These are phyloP conservation scores for Odontomachus brunneus DNA, from an alignment of 1,140 invertebrate genomes.

Conservation along the genomic window DNA sequence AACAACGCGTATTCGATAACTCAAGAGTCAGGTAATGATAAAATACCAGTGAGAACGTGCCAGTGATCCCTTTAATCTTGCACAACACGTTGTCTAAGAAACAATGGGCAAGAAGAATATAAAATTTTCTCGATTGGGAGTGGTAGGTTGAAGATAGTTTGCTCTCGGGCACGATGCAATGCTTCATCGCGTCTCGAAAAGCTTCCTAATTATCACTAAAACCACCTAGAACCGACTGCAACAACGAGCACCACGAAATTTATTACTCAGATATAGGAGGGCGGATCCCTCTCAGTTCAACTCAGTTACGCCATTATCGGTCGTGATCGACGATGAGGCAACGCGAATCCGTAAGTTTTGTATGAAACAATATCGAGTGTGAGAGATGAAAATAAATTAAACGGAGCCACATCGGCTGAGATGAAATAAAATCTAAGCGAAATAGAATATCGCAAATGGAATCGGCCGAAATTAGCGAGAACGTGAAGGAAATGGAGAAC, in stretches of 20 bases:
- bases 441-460: background rate
- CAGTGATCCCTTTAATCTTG: constrained; percentile 48
- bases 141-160: constrained; percentile 34
- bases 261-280: constrained; percentile 47
- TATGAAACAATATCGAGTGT: background rate
- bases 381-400: background rate
- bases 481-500: background rate
- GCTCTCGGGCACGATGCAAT: constrained; percentile 34
- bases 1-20: constrained; percentile 52
- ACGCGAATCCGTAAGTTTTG: constrained; percentile 36
- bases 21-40: constrained; percentile 36
- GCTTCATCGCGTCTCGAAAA: constrained; percentile 50
- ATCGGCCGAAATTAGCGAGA: background rate
- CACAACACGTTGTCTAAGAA: constrained; percentile 51
- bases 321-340: constrained; percentile 62
- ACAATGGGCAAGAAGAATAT: constrained; percentile 58
- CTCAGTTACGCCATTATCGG: constrained; percentile 63
- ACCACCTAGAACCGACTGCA: constrained; percentile 2
- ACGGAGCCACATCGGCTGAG: background rate
- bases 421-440: background rate
- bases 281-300: constrained; percentile 53
- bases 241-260: constrained; percentile 48
- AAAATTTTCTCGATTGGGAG: constrained; percentile 62
- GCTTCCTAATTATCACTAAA: constrained; percentile 65
- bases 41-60: constrained; percentile 40